Percentiles rank a stretch among this genome's conserved stretches.
These are phyloP conservation scores for Hypanus sabinus DNA, from an alignment of 2,113 vertebrate genomes.

Conservation along the genomic window DNA sequence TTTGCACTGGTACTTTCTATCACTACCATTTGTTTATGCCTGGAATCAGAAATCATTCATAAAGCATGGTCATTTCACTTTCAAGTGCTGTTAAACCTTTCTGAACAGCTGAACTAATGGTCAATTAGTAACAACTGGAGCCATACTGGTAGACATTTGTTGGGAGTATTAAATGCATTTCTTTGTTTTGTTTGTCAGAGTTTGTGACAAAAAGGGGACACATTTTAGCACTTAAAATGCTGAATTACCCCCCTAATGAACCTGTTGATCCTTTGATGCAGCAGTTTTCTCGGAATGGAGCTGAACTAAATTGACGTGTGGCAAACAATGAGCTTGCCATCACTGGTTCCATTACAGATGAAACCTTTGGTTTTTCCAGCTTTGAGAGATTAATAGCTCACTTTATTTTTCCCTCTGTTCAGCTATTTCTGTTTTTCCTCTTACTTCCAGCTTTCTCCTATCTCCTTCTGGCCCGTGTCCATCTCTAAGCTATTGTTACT, in stretches of 20 bases:
- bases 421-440: background rate
- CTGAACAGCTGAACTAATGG: background rate
- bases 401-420: slow-evolving; percentile 28
- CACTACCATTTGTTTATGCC: background rate
- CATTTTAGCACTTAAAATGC: slow-evolving; percentile 6
- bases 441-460: background rate
- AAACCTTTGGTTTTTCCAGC: background rate
- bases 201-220: background rate
- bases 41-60: background rate
- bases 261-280: background rate
- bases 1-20: slow-evolving; percentile 27
- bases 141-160: background rate
- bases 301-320: background rate
- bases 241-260: background rate
- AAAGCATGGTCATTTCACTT: slow-evolving; percentile 13
- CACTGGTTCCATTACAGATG: background rate
- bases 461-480: background rate
- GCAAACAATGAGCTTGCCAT: background rate
- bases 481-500: background rate
- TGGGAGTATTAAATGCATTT: slow-evolving; percentile 11
- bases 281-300: slow-evolving; percentile 16
- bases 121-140: slow-evolving; percentile 3
- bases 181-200: background rate
- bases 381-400: slow-evolving; percentile 20
- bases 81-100: slow-evolving; percentile 26